Evolutionary conservation across 2,888 invertebrate genomes (phyloP), one percentile per base, ranked within the genome.

Genomic region (Brenthis hecate): DNA sequence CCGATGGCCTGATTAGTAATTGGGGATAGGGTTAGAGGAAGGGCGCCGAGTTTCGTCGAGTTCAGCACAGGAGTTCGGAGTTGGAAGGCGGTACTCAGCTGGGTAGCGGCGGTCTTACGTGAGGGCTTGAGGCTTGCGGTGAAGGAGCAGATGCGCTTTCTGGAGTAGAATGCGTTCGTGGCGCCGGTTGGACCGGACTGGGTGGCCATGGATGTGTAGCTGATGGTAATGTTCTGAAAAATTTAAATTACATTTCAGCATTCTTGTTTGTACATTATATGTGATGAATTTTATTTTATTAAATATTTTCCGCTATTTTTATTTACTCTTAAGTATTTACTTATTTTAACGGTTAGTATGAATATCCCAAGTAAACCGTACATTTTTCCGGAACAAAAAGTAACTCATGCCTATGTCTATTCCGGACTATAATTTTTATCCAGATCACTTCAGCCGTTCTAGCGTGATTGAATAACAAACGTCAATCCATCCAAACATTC

Each of bases 181-280:
- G 94, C 76, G 95, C 94, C 69, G 96, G 95, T 78, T 96, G 96
- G 76, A 96, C 94, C 74, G 96, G 95, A 85, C 96, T 96, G 72
- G 95, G 95, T 74, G 97, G 96, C 97, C 97, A 97, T 72, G 96
- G 96, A 83, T 96, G 96, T 75, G 95, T 94, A 68, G 83, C 90
- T 75, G 95, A 93, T 74, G 94, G 94, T 71, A 94, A 88, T 79
- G 94, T 94, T 77, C 94, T 94, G 83, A 80, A 94, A 86, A 56
- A 13, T 19, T 3, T 1, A 50, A 50, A 0, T 28, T 28, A 28
- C 8, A 11, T 14, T 4, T 16, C 3, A 54, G 13, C 14, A 55
- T 48, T 43, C 36, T 36, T 36, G 36, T 36, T 23, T 3, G 23
- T 23, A 28, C 28, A 28, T 28, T 28, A 28, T 28, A 28, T 28